phyloP scores from a whole-genome alignment of 2,113 vertebrate genomes.

The Gobius niger region DNA sequence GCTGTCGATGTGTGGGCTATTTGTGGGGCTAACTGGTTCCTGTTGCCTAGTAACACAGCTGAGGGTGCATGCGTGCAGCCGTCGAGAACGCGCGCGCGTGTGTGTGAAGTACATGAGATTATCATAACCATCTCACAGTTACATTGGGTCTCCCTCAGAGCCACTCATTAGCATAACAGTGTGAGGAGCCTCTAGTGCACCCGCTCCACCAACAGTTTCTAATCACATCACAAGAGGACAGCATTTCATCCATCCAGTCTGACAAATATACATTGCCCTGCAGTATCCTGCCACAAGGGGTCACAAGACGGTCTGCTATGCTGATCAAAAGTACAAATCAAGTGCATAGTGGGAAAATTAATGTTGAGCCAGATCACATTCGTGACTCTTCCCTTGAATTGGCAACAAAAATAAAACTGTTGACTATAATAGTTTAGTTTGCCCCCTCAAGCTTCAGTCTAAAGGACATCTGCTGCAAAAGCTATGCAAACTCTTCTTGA shows the following conservation, averaged over 20 bases:
- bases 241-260: neutral
- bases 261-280: neutral
- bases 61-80: constrained; percentile 55
- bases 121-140: constrained; percentile 72
- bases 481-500: too few species aligned
- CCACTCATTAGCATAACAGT: constrained; percentile 58
- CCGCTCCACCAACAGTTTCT: constrained; percentile 6
- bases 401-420: too few species aligned
- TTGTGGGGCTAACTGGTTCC: constrained; percentile 57
- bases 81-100: constrained; percentile 45
- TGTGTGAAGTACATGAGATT: constrained; percentile 60
- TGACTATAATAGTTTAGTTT: too few species aligned
- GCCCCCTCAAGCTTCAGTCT: too few species aligned
- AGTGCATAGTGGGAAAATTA: neutral
- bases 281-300: neutral
- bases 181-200: constrained; percentile 54
- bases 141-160: constrained; percentile 63
- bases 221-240: neutral
- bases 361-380: too few species aligned
- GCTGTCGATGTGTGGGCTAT: constrained; percentile 41
- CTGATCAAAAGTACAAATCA: neutral
- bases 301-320: neutral
- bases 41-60: constrained; percentile 74
- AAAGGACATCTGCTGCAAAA: too few species aligned
- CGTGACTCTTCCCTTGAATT: too few species aligned